A percentile compares a stretch with the other conserved stretches of the same genome.
phyloP scores from a whole-genome alignment of 2,888 invertebrate genomes.

The Choristoneura rosaceana region DNA sequence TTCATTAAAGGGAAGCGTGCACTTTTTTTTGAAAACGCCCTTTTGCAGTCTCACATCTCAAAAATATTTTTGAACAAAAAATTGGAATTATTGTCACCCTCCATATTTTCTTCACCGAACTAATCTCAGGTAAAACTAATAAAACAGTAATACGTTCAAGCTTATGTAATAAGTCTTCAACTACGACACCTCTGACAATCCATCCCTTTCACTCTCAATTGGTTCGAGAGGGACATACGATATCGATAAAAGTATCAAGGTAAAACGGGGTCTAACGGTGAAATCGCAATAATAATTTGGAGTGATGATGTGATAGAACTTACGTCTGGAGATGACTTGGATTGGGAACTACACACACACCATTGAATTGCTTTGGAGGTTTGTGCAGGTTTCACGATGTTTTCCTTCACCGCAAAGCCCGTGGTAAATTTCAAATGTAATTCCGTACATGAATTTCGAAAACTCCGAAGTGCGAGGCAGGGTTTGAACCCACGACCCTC shows the following conservation, averaged over 20 bases:
- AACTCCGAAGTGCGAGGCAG: too few species aligned
- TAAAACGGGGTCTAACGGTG: not conserved
- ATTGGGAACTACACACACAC: too few species aligned
- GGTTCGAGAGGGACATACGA: not conserved
- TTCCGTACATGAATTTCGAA: too few species aligned
- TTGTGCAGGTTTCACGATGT: too few species aligned
- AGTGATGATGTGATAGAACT: not conserved
- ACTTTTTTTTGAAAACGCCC: too few species aligned
- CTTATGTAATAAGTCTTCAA: conserved; percentile 14
- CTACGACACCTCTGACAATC: not conserved
- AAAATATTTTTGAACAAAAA: not conserved
- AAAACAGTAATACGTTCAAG: conserved; percentile 28
- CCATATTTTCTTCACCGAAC: not conserved
- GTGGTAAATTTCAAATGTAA: too few species aligned
- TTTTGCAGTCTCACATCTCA: too few species aligned
- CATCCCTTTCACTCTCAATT: not conserved
- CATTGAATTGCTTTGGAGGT: too few species aligned
- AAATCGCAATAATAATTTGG: not conserved
- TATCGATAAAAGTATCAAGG: not conserved
- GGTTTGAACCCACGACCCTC: too few species aligned
- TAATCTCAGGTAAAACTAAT: not conserved
- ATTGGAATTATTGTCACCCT: not conserved
- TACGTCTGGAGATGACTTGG: too few species aligned
- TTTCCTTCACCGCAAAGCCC: too few species aligned
- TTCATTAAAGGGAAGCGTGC: too few species aligned